A percentile compares a stretch with the other conserved stretches of the same genome.
These are phyloP conservation scores for Pseudomugil tenellus DNA, from an alignment of 2,797 vertebrate species.

Conservation along the genomic window DNA sequence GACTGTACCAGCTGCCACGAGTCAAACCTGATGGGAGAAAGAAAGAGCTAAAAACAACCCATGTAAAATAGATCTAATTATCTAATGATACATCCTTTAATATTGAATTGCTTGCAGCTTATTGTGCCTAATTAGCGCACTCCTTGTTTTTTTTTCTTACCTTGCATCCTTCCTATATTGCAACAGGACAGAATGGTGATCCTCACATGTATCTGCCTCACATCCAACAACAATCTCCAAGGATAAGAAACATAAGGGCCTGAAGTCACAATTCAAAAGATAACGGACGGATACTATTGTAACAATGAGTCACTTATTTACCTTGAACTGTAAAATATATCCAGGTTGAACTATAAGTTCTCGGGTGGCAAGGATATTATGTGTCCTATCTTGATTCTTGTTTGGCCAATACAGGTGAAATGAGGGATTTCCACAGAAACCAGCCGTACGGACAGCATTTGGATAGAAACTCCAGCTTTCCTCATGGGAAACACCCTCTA, in stretches of 20 bases:
- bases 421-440: conserved; percentile 98
- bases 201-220: conserved; percentile 92
- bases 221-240: conserved; percentile 97
- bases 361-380: conserved; percentile 94
- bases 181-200: conserved; percentile 94
- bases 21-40: conserved; percentile 84
- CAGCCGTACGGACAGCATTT: conserved; percentile 96
- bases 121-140: neutral
- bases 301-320: conserved; percentile 52
- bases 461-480: conserved; percentile 99
- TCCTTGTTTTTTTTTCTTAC: conserved; percentile 68
- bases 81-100: neutral
- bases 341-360: conserved; percentile 98
- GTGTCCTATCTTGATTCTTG: conserved; percentile 94
- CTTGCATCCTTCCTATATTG: conserved; percentile 97
- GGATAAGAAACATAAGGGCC: conserved; percentile 13
- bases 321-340: conserved; percentile 98
- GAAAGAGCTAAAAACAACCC: conserved; percentile 1
- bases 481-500: conserved; percentile 95
- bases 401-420: conserved; percentile 99
- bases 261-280: neutral
- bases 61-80: neutral
- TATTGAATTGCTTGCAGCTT: neutral
- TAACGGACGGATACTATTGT: neutral
- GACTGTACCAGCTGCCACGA: conserved; percentile 96